Evolutionary conservation across 2,113 vertebrate genomes (phyloP).

Genomic region (Paramisgurnus dabryanus): DNA sequence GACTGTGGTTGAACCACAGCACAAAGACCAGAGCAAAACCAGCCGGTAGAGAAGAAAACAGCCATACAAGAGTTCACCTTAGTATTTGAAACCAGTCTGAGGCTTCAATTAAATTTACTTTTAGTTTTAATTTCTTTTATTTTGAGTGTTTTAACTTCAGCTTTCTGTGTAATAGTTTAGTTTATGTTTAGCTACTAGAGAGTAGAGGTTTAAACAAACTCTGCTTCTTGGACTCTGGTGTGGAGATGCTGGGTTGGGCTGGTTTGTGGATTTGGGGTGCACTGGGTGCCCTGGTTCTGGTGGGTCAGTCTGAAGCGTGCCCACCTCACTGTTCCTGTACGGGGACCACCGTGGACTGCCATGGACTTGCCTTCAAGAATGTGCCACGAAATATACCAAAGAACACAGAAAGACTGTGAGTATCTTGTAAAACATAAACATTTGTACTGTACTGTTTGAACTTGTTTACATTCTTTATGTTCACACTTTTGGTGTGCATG

Average conservation of each 20-base stretch:
- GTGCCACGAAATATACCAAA: slow-evolving; percentile 87
- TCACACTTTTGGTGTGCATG: background rate
- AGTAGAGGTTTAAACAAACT: slow-evolving; percentile 19
- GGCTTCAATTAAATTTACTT: background rate
- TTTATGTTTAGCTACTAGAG: slow-evolving; percentile 15
- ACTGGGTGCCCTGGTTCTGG: slow-evolving; percentile 67
- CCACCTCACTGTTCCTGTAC: slow-evolving; percentile 88
- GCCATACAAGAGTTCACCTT: background rate
- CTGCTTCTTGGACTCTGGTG: slow-evolving; percentile 34
- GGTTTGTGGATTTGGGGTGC: slow-evolving; percentile 60
- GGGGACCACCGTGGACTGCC: slow-evolving; percentile 90
- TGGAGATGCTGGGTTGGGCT: slow-evolving; percentile 44
- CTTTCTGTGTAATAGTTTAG: background rate
- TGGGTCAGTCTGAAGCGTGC: slow-evolving; percentile 72
- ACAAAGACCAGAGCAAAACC: slow-evolving; percentile 35
- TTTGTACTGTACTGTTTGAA: background rate
- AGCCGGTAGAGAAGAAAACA: slow-evolving; percentile 40
- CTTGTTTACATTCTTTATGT: background rate
- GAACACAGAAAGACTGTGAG: slow-evolving; percentile 89
- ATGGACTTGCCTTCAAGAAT: slow-evolving; percentile 82
- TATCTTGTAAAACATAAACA: slow-evolving; percentile 48
- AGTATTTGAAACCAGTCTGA: no score
- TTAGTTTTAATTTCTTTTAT: background rate
- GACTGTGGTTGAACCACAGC: background rate
- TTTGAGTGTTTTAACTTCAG: background rate